A percentile compares a stretch with the other conserved stretches of the same genome.
These are phyloP conservation scores for Ommatoiulus sabulosus DNA, from an alignment of 2,888 invertebrate genomes.

Conservation along the genomic window DNA sequence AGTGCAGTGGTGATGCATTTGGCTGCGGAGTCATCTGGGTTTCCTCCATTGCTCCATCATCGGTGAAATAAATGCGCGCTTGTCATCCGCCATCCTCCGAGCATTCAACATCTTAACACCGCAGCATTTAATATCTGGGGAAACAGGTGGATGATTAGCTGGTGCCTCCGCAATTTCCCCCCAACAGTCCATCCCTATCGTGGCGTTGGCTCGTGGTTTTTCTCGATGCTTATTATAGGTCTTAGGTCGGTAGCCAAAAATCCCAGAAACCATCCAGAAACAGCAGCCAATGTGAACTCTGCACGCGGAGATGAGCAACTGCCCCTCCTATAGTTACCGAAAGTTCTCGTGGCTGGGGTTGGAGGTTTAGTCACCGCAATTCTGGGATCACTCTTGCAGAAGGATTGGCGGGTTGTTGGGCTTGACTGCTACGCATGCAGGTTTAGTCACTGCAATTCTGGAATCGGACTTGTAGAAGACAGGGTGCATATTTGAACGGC, in stretches of 20 bases:
- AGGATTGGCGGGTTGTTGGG: background rate
- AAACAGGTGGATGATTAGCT: conserved; percentile 37
- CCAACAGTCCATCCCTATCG: background rate
- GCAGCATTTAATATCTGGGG: conserved; percentile 13
- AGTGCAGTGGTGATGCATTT: conserved; percentile 26
- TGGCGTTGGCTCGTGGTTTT: background rate
- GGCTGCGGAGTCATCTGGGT: background rate
- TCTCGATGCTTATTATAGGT: conserved; percentile 1
- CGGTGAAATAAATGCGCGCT: background rate
- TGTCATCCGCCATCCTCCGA: background rate
- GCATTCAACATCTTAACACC: background rate
- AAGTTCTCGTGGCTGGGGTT: background rate
- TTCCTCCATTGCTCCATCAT: conserved; percentile 25
- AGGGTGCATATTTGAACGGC: no score
- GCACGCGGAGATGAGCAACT: no score
- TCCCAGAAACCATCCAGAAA: background rate
- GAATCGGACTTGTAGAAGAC: no score
- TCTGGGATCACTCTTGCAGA: background rate
- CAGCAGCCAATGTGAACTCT: background rate
- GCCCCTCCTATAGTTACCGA: no score
- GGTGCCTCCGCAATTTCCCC: background rate
- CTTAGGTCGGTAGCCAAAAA: background rate
- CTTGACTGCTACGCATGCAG: background rate
- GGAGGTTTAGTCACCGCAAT: background rate
- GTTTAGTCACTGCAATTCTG: no score